Base-by-base conservation (phyloP, 2,113 vertebrate species). In the Cryptotis parvus region DNA sequence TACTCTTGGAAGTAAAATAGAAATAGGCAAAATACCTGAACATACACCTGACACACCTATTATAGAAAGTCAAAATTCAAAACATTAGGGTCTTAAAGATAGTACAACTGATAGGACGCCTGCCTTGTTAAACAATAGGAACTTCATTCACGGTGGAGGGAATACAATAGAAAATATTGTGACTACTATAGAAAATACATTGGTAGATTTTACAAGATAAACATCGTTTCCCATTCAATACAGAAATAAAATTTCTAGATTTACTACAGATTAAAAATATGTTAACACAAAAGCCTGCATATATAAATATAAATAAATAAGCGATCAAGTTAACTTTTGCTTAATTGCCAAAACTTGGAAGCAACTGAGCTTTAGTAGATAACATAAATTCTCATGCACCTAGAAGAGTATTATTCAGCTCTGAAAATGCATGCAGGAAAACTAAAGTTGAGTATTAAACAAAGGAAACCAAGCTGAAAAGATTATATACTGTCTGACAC, bases 391-490 rank as follows among this genome's bases (percentile, higher is more conserved):
- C n/a, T n/a, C n/a, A n/a, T n/a, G n/a, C n/a, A 89, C 14, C 65
- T 33, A 78, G 78, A 20, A 8, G 33, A 69, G 29, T 72, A 65
- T 6, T 63, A 84, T 5, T 69, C 22, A 65, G 4, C 5, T 22
- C 18, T 86, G 29, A 85, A 66, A 63, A 52, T 43, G 86, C 79
- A 83, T 43, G 12, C 41, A 74, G 31, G 29, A 76, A 84, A 45
- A 12, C 78, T 49, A 77, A 58, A 76, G 24, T 39, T 22, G 35
- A 58, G 5, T 66, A 15, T 41, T 86, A 65, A 89, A 6, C 66
- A 41, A 89, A 91, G 61, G 27, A 89, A 78, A 39, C 4, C 37
- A 55, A 49, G 55, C 31, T 82, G 27, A 63, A 85, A 85, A 69
- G 37, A 26, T 11, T 88, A 43, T n/a, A 52, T 31, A 69, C 3